A percentile compares a stretch with the other conserved stretches of the same genome.
These are phyloP conservation scores for Lophura swinhoii DNA, from an alignment of 2,797 vertebrate genomes.

Conservation along the genomic window DNA sequence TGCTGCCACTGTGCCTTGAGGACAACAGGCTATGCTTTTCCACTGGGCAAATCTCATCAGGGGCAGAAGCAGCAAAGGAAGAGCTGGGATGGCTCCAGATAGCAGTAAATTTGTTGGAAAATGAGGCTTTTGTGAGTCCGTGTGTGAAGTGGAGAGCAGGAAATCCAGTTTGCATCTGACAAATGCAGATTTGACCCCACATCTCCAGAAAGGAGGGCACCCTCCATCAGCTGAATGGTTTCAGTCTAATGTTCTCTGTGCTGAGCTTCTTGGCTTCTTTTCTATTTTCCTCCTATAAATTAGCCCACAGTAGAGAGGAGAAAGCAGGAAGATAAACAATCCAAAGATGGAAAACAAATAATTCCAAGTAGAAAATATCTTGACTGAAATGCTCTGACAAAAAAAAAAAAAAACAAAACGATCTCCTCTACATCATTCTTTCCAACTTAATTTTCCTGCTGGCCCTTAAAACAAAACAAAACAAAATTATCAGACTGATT, in stretches of 20 bases:
- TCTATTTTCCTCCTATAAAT: neutral
- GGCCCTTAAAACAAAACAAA: neutral
- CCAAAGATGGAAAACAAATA: fast-evolving
- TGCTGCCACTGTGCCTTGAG: neutral
- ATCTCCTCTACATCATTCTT: neutral
- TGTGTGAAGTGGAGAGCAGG: no score
- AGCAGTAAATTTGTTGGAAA: conserved; percentile 20
- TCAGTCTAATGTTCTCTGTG: neutral
- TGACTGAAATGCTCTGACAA: neutral
- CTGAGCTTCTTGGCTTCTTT: neutral
- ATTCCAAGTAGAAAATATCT: neutral
- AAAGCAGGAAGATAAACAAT: neutral
- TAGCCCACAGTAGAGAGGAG: neutral
- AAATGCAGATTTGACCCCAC: neutral
- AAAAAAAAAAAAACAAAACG: neutral
- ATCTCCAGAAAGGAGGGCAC: neutral
- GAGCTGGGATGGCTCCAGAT: neutral
- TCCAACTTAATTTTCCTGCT: neutral
- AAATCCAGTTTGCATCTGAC: neutral
- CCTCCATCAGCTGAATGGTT: neutral
- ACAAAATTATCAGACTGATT: neutral
- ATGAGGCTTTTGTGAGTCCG: neutral
- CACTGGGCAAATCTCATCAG: neutral
- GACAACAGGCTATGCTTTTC: conserved; percentile 1
- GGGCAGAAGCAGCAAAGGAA: neutral